A percentile compares a stretch with the other conserved stretches of the same genome.
These are phyloP conservation scores for Aporrectodea caliginosa DNA, from an alignment of 1,140 invertebrate genomes.

Conservation along the genomic window DNA sequence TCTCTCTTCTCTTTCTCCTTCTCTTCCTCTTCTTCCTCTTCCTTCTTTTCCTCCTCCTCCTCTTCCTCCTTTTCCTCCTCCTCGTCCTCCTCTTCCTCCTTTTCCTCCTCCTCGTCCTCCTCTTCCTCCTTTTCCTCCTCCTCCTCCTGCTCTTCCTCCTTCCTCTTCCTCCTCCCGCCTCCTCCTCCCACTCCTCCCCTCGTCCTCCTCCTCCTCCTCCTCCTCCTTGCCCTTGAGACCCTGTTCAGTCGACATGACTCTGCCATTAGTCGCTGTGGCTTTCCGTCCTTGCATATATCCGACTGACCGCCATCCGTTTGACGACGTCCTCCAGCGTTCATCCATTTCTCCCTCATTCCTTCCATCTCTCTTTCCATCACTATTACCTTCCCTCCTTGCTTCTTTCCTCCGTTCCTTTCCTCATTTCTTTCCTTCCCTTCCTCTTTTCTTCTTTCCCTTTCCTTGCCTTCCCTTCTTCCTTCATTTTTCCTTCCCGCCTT, in stretches of 20 bases:
- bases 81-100: background rate
- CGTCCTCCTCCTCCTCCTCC: background rate
- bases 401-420: background rate
- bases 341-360: background rate
- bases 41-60: background rate
- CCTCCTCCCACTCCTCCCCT: background rate
- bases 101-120: background rate
- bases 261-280: background rate
- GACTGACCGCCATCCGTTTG: background rate
- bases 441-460: background rate
- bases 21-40: background rate
- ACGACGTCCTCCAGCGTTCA: background rate
- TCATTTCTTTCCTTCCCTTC: background rate
- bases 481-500: background rate
- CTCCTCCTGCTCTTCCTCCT: background rate
- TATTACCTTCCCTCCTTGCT: background rate
- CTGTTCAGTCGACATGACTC: too few species aligned
- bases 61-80: background rate
- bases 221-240: background rate
- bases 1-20: conserved; percentile 2
- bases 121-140: background rate
- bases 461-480: background rate
- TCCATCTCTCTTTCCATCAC: background rate
- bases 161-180: too few species aligned
- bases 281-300: background rate